Conservation (phyloP, 2,888 invertebrate species). For the Chrysotoxum bicinctum region DNA sequence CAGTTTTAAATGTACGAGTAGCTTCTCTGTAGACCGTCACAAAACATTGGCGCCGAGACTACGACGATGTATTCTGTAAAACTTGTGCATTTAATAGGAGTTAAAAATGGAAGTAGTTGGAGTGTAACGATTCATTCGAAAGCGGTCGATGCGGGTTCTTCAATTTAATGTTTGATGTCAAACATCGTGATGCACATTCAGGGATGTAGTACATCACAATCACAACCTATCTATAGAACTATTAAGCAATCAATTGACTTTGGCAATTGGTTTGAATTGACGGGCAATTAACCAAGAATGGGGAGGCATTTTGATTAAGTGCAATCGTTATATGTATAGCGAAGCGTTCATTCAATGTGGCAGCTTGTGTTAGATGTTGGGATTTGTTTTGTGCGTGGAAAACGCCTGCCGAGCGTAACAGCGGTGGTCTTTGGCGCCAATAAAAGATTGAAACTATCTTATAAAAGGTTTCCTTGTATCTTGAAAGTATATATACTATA, state of each 20-base stretch:
- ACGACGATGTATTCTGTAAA: conserved; percentile 36
- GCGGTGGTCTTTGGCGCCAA: conserved; percentile 60
- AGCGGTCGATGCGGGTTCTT: background rate
- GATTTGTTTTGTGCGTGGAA: conserved; percentile 50
- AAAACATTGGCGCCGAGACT: conserved; percentile 23
- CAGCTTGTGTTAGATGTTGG: conserved; percentile 44
- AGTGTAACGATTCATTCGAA: conserved; percentile 6
- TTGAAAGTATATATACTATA: background rate
- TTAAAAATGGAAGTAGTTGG: conserved; percentile 25
- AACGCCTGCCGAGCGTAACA: conserved; percentile 4
- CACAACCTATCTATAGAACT: conserved; percentile 1
- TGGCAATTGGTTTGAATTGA: conserved; percentile 71
- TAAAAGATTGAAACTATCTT: background rate
- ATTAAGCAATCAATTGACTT: conserved; percentile 69
- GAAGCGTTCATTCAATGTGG: conserved; percentile 45
- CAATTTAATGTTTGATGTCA: background rate
- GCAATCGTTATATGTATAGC: conserved; percentile 53
- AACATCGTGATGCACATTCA: conserved; percentile 41
- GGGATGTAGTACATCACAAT: background rate
- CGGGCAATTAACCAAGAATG: conserved; percentile 70
- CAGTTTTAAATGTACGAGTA: conserved; percentile 38
- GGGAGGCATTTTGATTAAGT: conserved; percentile 70
- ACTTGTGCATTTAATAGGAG: conserved; percentile 28
- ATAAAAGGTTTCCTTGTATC: conserved; percentile 3
- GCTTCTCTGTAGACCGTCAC: conserved; percentile 15